phyloP scores from a whole-genome alignment of 2,797 vertebrate genomes.

The Phyllotis vaccarum region DNA sequence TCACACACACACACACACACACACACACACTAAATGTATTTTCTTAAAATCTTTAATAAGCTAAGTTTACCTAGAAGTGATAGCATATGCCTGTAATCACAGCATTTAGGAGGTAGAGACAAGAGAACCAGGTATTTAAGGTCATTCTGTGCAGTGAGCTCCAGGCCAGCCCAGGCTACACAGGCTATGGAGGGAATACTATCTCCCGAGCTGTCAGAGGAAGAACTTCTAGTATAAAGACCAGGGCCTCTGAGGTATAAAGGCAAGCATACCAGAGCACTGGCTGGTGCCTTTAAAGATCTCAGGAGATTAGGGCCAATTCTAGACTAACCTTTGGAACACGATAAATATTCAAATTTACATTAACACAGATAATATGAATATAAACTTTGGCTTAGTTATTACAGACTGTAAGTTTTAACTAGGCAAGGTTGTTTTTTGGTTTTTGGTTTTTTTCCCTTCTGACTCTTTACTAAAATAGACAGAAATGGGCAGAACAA shows the following conservation, averaged over 20 bases:
- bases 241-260: not conserved
- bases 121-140: not conserved
- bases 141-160: not conserved
- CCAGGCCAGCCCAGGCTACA: not conserved
- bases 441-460: not conserved
- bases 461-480: not conserved
- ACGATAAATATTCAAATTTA: slow-evolving; percentile 40
- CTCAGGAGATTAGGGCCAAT: not conserved
- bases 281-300: not conserved
- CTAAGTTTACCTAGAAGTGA: not conserved
- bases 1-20: not conserved
- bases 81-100: not conserved
- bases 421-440: not conserved
- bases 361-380: not conserved
- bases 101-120: not conserved
- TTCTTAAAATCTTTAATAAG: not conserved
- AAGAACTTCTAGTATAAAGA: not conserved
- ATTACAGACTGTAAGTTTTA: not conserved
- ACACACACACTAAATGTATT: not conserved
- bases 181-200: not conserved
- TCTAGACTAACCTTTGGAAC: not conserved
- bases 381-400: slow-evolving; percentile 45
- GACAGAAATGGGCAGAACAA: not conserved
- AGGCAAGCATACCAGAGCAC: not conserved
- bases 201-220: not conserved